Percentiles rank a stretch among this genome's conserved stretches.
phyloP scores from a whole-genome alignment of 2,888 invertebrate genomes.

The Andrena minutula region DNA sequence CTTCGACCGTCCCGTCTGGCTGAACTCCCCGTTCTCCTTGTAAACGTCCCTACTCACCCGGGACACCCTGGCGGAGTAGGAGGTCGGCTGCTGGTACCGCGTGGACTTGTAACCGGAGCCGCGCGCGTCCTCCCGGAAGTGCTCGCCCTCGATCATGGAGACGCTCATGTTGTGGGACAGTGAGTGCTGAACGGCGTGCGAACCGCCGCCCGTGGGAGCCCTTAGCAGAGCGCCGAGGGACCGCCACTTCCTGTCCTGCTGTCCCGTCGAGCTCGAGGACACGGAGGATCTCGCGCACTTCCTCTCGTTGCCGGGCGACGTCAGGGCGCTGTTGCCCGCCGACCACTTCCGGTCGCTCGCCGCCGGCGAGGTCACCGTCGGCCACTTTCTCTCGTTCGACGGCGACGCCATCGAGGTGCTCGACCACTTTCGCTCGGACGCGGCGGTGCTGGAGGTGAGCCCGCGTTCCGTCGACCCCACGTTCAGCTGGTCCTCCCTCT shows the following conservation, averaged over 20 bases:
- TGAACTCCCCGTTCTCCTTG: slow-evolving; percentile 77
- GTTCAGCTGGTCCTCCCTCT: slow-evolving; percentile 79
- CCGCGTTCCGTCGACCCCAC: slow-evolving; percentile 46
- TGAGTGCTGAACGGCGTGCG: slow-evolving; percentile 76
- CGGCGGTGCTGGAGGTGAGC: slow-evolving; percentile 20
- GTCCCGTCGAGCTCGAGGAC: slow-evolving; percentile 76
- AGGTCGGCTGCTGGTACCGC: slow-evolving; percentile 74
- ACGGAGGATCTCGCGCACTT: slow-evolving; percentile 79
- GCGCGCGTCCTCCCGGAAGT: slow-evolving; percentile 60
- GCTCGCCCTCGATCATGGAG: slow-evolving; percentile 79
- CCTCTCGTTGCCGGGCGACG: slow-evolving; percentile 73
- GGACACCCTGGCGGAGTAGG: slow-evolving; percentile 77
- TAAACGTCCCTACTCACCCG: slow-evolving; percentile 71
- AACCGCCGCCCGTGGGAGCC: slow-evolving; percentile 74
- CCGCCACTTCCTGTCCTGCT: slow-evolving; percentile 84
- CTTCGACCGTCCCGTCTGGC: slow-evolving; percentile 73
- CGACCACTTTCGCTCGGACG: slow-evolving; percentile 81
- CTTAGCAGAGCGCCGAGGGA: slow-evolving; percentile 85
- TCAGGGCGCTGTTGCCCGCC: slow-evolving; percentile 65
- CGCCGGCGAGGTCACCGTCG: slow-evolving; percentile 69
- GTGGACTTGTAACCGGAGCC: slow-evolving; percentile 60
- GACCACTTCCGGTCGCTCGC: slow-evolving; percentile 79
- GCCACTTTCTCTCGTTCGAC: slow-evolving; percentile 77
- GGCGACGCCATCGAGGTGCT: slow-evolving; percentile 77
- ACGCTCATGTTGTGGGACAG: slow-evolving; percentile 79